Conservation (phyloP, 2,797 vertebrate genomes). For the Pteronotus mesoamericanus region DNA sequence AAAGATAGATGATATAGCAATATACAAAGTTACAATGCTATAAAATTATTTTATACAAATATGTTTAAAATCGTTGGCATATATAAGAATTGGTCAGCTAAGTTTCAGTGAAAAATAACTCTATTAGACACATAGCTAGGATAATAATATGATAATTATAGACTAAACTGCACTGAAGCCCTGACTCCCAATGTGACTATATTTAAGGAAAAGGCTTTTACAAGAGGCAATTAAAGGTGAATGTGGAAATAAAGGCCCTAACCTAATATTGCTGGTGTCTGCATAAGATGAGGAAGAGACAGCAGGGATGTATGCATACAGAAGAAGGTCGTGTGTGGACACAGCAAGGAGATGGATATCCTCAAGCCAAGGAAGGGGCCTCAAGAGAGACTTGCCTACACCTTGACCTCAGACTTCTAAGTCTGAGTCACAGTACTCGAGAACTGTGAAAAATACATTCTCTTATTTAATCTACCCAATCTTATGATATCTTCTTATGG, state of each 20-base stretch:
- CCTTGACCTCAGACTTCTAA: not conserved
- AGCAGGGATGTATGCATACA: fast-evolving
- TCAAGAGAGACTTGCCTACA: not conserved
- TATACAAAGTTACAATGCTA: not conserved
- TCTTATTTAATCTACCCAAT: not conserved
- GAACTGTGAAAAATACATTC: not conserved
- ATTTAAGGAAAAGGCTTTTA: not conserved
- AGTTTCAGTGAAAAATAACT: not conserved
- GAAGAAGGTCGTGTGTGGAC: not conserved
- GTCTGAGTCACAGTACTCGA: not conserved
- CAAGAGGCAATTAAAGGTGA: too few relatives aligned
- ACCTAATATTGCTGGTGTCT: not conserved
- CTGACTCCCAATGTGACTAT: not conserved
- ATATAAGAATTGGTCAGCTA: not conserved
- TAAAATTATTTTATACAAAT: not conserved
- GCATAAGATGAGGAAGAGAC: not conserved
- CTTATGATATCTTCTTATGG: not conserved
- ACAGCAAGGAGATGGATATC: not conserved
- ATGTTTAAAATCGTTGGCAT: not conserved
- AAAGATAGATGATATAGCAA: not conserved
- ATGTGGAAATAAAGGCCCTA: not conserved
- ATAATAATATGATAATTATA: not conserved
- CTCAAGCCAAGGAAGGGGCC: not conserved
- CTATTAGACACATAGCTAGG: not conserved
- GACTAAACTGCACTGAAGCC: not conserved